phyloP scores from a whole-genome alignment of 2,113 vertebrate species.

The Polyodon spathula region DNA sequence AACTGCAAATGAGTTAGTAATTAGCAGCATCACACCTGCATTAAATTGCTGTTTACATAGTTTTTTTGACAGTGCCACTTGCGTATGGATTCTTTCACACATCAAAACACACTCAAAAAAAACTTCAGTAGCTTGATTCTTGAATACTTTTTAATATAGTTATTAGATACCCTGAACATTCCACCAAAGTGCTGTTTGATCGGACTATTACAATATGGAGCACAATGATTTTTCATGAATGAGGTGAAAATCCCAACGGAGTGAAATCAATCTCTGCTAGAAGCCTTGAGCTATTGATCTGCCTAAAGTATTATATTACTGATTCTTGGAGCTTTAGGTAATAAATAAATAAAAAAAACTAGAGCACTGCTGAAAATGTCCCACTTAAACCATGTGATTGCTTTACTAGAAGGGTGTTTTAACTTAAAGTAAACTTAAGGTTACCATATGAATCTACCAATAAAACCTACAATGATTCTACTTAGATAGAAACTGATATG shows the following conservation, averaged over 20 bases:
- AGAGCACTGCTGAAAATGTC: constrained; percentile 13
- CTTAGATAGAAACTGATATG: too few species aligned
- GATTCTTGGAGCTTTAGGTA: constrained; percentile 5
- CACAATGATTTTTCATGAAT: constrained; percentile 32
- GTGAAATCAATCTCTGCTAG: constrained; percentile 24
- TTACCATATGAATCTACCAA: not conserved
- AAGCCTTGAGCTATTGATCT: constrained; percentile 35
- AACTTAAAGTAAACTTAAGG: not conserved
- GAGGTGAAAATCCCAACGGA: constrained; percentile 23
- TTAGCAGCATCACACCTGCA: too few species aligned
- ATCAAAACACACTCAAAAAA: too few species aligned
- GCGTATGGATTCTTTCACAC: too few species aligned
- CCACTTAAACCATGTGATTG: not conserved
- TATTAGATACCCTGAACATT: too few species aligned
- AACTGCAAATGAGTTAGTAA: too few species aligned
- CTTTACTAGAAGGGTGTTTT: constrained; percentile 4
- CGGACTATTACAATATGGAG: constrained; percentile 30
- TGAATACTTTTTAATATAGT: too few species aligned
- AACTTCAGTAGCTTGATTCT: too few species aligned
- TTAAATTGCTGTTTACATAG: too few species aligned
- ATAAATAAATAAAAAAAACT: constrained; percentile 5
- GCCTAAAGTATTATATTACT: constrained; percentile 27
- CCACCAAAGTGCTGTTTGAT: constrained; percentile 20
- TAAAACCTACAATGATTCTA: too few species aligned
- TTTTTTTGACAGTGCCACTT: too few species aligned